Evolutionary conservation across 2,797 vertebrate genomes (phyloP).

Genomic region (Cephalopachus bancanus): DNA sequence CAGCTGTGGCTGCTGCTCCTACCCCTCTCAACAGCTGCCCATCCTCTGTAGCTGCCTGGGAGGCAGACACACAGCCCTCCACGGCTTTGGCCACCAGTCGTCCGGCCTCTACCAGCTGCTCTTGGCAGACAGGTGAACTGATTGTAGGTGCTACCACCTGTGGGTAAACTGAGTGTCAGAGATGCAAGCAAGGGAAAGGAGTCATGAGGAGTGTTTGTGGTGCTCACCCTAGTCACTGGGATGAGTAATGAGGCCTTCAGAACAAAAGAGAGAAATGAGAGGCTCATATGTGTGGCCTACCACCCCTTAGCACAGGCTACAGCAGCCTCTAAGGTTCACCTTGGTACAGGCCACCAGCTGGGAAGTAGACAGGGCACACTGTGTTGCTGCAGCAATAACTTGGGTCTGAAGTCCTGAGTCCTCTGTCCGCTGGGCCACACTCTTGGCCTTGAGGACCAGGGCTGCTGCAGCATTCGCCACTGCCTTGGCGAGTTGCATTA

Average conservation of each 20-base stretch:
- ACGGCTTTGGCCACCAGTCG: slow-evolving; percentile 98
- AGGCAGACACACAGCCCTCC: slow-evolving; percentile 97
- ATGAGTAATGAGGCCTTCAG: neutral
- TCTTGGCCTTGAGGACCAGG: slow-evolving; percentile 97
- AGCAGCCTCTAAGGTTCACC: slow-evolving; percentile 88
- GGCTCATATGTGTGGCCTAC: neutral
- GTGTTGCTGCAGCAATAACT: slow-evolving; percentile 97
- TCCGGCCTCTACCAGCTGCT: slow-evolving; percentile 97
- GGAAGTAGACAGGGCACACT: slow-evolving; percentile 98
- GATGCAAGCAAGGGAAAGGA: neutral
- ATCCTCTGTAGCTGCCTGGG: slow-evolving; percentile 94
- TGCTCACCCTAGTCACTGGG: neutral
- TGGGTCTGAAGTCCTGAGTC: slow-evolving; percentile 95
- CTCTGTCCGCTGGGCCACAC: slow-evolving; percentile 97
- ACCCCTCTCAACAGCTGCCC: slow-evolving; percentile 97
- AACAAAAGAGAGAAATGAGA: neutral
- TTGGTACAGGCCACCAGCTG: slow-evolving; percentile 98
- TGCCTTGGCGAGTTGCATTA: slow-evolving; percentile 98
- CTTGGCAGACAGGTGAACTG: slow-evolving; percentile 98
- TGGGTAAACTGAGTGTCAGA: slow-evolving; percentile 27
- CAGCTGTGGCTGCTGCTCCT: slow-evolving; percentile 95
- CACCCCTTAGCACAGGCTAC: neutral
- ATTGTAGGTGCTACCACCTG: slow-evolving; percentile 99
- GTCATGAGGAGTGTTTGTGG: neutral
- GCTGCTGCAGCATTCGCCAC: slow-evolving; percentile 97